Evolutionary conservation across 2,113 vertebrate genomes (phyloP), one percentile per base, ranked within the genome.

Genomic region (Proteles cristata): DNA sequence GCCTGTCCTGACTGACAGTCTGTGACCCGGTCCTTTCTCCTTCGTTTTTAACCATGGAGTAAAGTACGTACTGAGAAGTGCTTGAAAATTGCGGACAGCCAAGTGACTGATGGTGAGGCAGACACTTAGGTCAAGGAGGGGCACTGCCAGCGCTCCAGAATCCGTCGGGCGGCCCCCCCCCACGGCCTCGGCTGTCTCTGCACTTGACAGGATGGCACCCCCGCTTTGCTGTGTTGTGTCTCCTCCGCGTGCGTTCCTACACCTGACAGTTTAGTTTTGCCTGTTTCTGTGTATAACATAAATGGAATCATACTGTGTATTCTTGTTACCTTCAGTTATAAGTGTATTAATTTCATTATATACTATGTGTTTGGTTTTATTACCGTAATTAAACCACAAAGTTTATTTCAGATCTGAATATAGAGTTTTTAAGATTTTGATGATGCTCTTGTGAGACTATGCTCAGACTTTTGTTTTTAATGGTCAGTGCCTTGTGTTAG

Each of bases 121-220:
- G 5, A 58, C 4, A 21, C 23, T 9, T 48, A 28, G 58, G 61
- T 28, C 58, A 6, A 2, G 53, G n/a, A 0, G 79, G 66, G 26
- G 33, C 26, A 19, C n/a, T 19, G 66, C n/a, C 4, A 4, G 43
- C 2, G 7, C 43, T n/a, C 5, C 8, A 17, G 76, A 26, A 74
- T 16, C 28, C 2, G 14, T 4, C 0, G 2, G 53, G 33, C 23
- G 12, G 39, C 80, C 90, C 79, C 16, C 16, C 25, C 58, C 33
- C 5, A 0, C 58, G 25, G 14, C 8, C 71, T 35, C 5, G 0
- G 15, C 69, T 11, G 5, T 28, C 69, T 43, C 69, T 12, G 58
- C 12, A 6, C 15, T 5, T 10, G 14, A 25, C 4, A 23, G 25
- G n/a, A 16, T 50, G 28, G n/a, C 58, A 17, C 0, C 12, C 1